Base-by-base conservation (phyloP, 2,888 invertebrate species). In the Hirtodrosophila histrioides region DNA sequence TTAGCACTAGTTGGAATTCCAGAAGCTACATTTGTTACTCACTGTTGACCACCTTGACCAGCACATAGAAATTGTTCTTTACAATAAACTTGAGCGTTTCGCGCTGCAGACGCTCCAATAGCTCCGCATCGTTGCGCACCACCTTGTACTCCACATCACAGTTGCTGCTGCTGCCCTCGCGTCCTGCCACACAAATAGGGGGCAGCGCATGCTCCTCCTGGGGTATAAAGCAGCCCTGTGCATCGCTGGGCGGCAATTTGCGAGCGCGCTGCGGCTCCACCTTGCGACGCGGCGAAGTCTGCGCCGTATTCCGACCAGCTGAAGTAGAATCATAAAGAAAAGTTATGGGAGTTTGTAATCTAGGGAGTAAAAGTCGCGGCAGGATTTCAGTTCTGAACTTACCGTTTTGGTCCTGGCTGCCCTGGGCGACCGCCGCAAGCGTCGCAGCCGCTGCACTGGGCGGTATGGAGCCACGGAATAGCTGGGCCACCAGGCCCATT, bases 41-140 rank as follows among this genome's bases (percentile, higher is more conserved):
- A 96, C 96, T 93, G 89, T 94, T 94, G 40, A 95, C 93, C 75
- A 96, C 94, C 92, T 95, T 96, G 10, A 96, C 94, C 72, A 94
- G 93, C 9, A 96, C 94, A 88, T 93, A 94, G 43, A 97, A 93
- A 91, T 96, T 96, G 64, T 94, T 93, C 89, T 95, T 95, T 31
- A 97, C 90, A 7, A 95, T 95, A 91, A 96, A 97, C 87, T 94
- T 94, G 11, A 95, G 92, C 55, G 94, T 94, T 82, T 94, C 94
- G 40, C 92, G 93, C 76, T 93, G 93, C 65, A 95, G 84, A 45
- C 93, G 92, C 77, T 94, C 93, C 40, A 95, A 92, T 2, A 94
- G 92, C 17, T 92, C 92, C 3, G 91, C 92, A 69, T 93, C 92
- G 75, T 94, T 94, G 56, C 92, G 91, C 62, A 90, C 88, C 66